Evolutionary conservation across 2,888 invertebrate species (phyloP).

Genomic region (Hartigia nigra): DNA sequence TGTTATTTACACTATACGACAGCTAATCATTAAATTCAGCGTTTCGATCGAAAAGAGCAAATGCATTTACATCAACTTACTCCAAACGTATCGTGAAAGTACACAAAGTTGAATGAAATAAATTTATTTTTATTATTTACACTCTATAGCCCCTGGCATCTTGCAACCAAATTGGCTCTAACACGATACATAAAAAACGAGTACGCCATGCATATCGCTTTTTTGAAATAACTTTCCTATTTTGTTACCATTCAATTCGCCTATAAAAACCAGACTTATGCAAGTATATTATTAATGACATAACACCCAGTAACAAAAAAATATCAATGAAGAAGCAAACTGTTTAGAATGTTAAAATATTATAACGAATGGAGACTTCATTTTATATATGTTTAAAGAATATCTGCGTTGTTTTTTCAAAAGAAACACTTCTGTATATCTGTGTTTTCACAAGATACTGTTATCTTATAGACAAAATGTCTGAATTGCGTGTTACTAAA

Average conservation of each 20-base stretch:
- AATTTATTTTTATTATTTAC: background rate
- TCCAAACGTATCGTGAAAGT: background rate
- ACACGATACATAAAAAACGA: background rate
- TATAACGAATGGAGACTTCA: background rate
- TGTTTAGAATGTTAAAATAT: background rate
- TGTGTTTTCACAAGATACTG: background rate
- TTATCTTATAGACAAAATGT: background rate
- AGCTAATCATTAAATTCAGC: background rate
- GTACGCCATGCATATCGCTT: background rate
- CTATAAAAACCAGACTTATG: background rate
- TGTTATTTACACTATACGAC: background rate
- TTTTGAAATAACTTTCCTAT: background rate
- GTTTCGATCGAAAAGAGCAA: background rate
- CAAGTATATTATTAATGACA: background rate
- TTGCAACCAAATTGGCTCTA: background rate
- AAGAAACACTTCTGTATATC: background rate
- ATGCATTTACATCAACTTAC: background rate
- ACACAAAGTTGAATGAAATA: background rate
- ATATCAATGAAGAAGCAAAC: background rate
- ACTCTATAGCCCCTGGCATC: background rate
- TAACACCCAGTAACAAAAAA: background rate
- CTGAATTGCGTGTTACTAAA: background rate
- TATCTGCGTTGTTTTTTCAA: background rate
- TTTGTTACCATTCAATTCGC: background rate
- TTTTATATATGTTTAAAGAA: background rate